Percentiles rank a stretch among this genome's conserved stretches.
These are phyloP conservation scores for Bradynema listronoti DNA, from an alignment of 1,140 invertebrate species.

Conservation along the genomic window DNA sequence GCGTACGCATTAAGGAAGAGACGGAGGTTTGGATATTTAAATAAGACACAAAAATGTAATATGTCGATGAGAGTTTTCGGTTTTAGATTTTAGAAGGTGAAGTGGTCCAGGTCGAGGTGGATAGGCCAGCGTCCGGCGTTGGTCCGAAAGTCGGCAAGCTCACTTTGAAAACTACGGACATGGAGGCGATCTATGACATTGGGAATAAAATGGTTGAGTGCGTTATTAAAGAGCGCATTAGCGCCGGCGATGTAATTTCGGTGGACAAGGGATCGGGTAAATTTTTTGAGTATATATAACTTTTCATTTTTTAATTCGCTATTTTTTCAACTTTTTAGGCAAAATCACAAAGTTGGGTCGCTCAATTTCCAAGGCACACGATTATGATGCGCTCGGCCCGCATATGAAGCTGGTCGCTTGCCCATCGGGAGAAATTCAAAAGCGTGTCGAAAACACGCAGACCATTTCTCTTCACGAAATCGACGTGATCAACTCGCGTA, in stretches of 20 bases:
- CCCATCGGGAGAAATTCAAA: constrained; percentile 95
- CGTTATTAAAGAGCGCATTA: constrained; percentile 86
- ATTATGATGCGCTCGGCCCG: constrained; percentile 92
- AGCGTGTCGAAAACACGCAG: constrained; percentile 96
- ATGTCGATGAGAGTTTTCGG: too few relatives aligned
- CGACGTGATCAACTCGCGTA: constrained; percentile 67
- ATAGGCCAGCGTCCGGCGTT: constrained; percentile 69
- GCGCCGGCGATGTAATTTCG: constrained; percentile 60
- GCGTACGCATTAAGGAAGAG: constrained; percentile 85
- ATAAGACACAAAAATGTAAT: too few relatives aligned
- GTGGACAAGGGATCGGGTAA: constrained; percentile 55
- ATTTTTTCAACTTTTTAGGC: constrained; percentile 62
- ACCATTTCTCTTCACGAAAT: constrained; percentile 97
- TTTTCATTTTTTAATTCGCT: neutral
- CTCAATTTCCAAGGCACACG: constrained; percentile 85
- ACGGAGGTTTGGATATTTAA: constrained; percentile 30
- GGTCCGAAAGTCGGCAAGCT: constrained; percentile 83
- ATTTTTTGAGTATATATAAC: neutral
- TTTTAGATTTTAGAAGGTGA: constrained; percentile 93
- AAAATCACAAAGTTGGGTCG: constrained; percentile 89
- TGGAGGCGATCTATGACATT: constrained; percentile 98
- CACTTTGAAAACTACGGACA: constrained; percentile 95
- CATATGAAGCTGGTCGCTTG: constrained; percentile 85
- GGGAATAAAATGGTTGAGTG: constrained; percentile 98
- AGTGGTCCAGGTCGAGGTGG: constrained; percentile 93